Conservation (phyloP, 2,888 invertebrate species). For the Dasysyrphus tricinctus region DNA sequence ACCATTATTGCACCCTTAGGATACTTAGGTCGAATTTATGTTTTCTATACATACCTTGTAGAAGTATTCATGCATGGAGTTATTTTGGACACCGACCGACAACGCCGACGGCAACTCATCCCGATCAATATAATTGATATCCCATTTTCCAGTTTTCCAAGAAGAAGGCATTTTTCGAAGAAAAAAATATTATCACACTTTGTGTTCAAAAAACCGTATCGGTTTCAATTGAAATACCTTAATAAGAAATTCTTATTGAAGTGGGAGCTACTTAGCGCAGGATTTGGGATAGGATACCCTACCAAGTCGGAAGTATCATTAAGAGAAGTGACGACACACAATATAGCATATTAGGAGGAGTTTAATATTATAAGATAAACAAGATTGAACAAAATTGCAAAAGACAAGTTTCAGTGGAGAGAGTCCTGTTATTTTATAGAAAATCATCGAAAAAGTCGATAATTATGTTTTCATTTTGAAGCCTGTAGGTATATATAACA, state of each 20-base stretch:
- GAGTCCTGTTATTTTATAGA: no score
- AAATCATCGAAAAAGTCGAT: no score
- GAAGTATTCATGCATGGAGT: constrained; percentile 22
- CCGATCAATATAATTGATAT: constrained; percentile 8
- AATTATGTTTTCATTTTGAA: no score
- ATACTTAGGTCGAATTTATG: constrained; percentile 3
- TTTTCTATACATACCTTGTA: background rate
- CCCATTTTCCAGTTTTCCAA: background rate
- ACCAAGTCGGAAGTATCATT: no score
- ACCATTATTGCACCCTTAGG: constrained; percentile 23
- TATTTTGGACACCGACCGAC: background rate
- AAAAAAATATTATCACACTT: background rate
- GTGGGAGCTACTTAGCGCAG: background rate
- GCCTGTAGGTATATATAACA: no score
- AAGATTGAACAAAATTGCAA: no score
- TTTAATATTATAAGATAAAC: no score
- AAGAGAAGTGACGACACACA: no score
- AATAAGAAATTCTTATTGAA: background rate
- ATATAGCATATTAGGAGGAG: no score
- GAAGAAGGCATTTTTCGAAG: background rate
- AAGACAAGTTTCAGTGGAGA: no score
- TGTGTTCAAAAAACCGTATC: background rate
- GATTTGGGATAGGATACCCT: no score
- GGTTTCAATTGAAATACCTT: constrained; percentile 1
- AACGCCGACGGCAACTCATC: background rate